Evolutionary conservation across 1,140 invertebrate genomes (phyloP), one percentile per base, ranked within the genome.

Genomic region (Ericerus pela): DNA sequence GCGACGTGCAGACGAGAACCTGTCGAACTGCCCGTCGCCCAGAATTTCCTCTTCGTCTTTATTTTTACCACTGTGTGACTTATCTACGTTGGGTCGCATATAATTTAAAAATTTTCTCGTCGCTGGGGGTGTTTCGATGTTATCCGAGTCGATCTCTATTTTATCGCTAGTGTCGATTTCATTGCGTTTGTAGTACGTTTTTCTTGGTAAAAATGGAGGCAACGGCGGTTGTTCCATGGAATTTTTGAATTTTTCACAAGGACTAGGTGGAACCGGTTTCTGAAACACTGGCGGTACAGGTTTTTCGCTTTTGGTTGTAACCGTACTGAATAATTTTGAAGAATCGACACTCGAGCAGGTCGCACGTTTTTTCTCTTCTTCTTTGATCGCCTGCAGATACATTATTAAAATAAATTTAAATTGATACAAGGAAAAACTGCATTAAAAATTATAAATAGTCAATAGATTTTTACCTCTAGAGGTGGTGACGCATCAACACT

Each of bases 131-230:
- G 88, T 90, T 73, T 91, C 87, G 16, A 90, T 86, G 61, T 92
- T 92, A 60, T 92, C 88, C 2, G 85, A 85, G 66, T 92, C 88
- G 11, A 90, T 88, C 65, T 90, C 86, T 24, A 85, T 80, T 64
- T 81, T 83, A 62, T 86, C 83, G 60, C 72, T 69, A 60, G 78
- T 67, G 62, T 69, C 62, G 65, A 79, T 67, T 18, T 69, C 61
- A 1, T 65, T 38, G 31, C 55, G 37, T 58, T 64, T 62, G n/a
- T n/a, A n/a, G 3, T 63, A 64, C 22, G 57, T 53, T 38, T 54
- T 58, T 43, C 62, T 69, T 62, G 59, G 66, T 28, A 65, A 64
- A 43, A 68, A 68, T 4, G 70, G 69, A 22, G 68, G 68, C 20
- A 68, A 41, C 30, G 60, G 47, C 31, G 66, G 59, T 31, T 65